phyloP scores from a whole-genome alignment of 1,140 invertebrate species.

The Carcinoscorpius rotundicauda region DNA sequence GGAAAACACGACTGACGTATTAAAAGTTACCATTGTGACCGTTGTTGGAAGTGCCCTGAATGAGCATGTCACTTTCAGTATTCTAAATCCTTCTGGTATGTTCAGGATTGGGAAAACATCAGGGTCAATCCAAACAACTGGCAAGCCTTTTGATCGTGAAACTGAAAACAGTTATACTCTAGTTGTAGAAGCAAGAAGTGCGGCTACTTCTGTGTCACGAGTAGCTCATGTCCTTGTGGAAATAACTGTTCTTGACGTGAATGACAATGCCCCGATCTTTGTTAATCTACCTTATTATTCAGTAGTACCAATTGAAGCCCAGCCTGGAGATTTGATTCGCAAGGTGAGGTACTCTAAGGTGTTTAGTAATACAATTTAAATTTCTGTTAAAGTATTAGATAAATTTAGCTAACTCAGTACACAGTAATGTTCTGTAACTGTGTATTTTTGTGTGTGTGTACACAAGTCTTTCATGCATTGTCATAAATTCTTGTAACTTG shows the following conservation, averaged over 20 bases:
- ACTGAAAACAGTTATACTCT: slow-evolving; percentile 61
- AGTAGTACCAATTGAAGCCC: slow-evolving; percentile 67
- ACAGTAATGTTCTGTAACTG: no score
- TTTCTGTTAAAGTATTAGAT: no score
- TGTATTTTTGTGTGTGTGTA: no score
- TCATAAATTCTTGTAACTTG: no score
- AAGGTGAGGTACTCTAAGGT: slow-evolving; percentile 11
- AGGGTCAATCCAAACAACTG: slow-evolving; percentile 67
- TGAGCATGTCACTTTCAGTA: slow-evolving; percentile 73
- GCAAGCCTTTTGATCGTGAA: slow-evolving; percentile 68
- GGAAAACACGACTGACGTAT: slow-evolving; percentile 72
- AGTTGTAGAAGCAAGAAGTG: slow-evolving; percentile 62
- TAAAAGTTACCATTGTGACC: slow-evolving; percentile 63
- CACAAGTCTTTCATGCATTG: no score
- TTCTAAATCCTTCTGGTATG: slow-evolving; percentile 76
- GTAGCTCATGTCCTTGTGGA: slow-evolving; percentile 70
- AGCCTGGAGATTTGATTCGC: slow-evolving; percentile 14
- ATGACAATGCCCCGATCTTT: slow-evolving; percentile 76
- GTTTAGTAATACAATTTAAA: no score
- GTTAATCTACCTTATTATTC: slow-evolving; percentile 82
- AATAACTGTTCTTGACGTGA: slow-evolving; percentile 68
- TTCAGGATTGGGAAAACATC: slow-evolving; percentile 85
- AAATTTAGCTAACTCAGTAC: no score
- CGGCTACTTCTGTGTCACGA: slow-evolving; percentile 40
- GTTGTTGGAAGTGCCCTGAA: slow-evolving; percentile 72